These are phyloP conservation scores for Pseudopipra pipra DNA, from an alignment of 2,113 vertebrate genomes.

Conservation along the genomic window DNA sequence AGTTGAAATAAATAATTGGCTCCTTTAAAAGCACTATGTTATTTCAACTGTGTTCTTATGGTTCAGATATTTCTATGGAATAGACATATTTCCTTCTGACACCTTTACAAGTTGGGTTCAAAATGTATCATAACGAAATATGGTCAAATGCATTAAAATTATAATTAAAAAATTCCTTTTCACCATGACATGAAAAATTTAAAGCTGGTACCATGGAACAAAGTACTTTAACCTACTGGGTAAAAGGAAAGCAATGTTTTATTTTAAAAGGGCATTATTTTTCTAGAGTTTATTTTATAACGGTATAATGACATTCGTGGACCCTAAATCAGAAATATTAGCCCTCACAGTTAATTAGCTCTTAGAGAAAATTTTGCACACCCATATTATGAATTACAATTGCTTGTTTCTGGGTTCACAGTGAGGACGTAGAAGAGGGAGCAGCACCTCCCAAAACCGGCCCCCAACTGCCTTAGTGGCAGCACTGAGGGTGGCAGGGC, in stretches of 20 bases:
- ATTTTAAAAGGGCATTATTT: conserved; percentile 60
- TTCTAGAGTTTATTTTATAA: conserved; percentile 57
- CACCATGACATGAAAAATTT: conserved; percentile 62
- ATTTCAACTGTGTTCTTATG: conserved; percentile 29
- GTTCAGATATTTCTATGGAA: conserved; percentile 41
- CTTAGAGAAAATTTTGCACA: background rate
- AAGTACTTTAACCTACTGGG: conserved; percentile 51
- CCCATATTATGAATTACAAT: background rate
- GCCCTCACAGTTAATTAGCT: conserved; percentile 40
- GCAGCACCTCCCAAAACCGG: background rate
- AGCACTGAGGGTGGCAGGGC: rapidly evolving
- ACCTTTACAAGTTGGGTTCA: conserved; percentile 62
- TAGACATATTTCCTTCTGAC: conserved; percentile 61
- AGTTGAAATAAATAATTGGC: conserved; percentile 65
- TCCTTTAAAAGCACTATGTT: conserved; percentile 44
- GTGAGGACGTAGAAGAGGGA: background rate
- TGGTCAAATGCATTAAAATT: conserved; percentile 60
- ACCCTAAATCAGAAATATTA: conserved; percentile 47
- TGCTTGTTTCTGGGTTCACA: background rate
- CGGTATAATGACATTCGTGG: conserved; percentile 15
- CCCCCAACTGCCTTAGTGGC: rapidly evolving
- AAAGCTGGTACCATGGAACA: conserved; percentile 24
- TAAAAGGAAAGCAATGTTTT: conserved; percentile 60
- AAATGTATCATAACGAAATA: conserved; percentile 48
- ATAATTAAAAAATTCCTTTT: conserved; percentile 66